Percentiles rank a stretch among this genome's conserved stretches.
Evolutionary conservation across 2,113 vertebrate genomes (phyloP).

Genomic region (Pangasianodon gigas): DNA sequence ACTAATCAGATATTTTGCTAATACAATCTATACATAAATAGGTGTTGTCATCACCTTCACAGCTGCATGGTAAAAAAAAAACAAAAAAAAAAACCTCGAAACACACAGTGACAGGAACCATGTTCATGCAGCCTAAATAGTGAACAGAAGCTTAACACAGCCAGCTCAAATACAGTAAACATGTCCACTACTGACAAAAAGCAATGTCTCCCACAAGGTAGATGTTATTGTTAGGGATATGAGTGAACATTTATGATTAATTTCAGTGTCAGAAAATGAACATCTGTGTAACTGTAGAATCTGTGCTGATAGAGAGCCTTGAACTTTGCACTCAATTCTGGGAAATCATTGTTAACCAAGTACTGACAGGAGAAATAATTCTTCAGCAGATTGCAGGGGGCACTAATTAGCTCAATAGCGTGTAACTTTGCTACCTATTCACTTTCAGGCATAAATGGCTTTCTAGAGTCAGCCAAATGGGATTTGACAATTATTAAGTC

Average conservation of each 20-base stretch:
- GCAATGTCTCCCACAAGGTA: background rate
- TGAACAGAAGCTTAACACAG: background rate
- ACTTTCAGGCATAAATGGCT: background rate
- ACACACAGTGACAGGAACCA: background rate
- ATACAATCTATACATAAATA: background rate
- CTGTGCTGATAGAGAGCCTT: background rate
- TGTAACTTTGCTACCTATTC: background rate
- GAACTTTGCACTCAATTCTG: conserved; percentile 20
- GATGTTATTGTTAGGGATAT: background rate
- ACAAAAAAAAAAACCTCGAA: background rate
- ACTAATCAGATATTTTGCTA: background rate
- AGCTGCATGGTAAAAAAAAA: background rate
- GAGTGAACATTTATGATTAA: background rate
- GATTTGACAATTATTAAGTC: background rate
- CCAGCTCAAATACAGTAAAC: background rate
- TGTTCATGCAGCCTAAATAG: background rate
- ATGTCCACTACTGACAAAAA: background rate
- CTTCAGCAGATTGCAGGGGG: background rate
- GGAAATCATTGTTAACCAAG: conserved; percentile 44
- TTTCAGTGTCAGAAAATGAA: background rate
- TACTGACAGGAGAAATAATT: conserved; percentile 35
- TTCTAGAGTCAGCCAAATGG: background rate
- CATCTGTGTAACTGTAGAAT: background rate
- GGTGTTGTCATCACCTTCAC: background rate
- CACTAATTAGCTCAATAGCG: conserved; percentile 32